Conservation (phyloP, 2,113 vertebrate species). For the Hemiprocne comata region DNA sequence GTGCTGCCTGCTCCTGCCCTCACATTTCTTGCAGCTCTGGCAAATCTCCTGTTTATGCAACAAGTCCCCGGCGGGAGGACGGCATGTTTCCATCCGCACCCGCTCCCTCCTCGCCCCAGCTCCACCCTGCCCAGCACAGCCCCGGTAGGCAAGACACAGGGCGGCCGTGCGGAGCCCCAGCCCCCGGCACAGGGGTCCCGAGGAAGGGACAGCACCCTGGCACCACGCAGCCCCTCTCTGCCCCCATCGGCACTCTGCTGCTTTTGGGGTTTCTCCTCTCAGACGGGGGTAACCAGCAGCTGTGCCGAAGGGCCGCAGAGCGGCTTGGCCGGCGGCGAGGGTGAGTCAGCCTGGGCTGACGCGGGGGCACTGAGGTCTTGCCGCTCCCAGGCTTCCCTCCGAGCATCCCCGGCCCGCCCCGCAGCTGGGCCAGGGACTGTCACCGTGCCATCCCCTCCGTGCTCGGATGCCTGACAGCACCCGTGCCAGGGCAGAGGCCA, state of each 20-base stretch:
- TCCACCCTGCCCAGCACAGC: slow-evolving; percentile 28
- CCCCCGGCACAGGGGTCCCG: accelerated
- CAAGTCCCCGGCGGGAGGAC: slow-evolving; percentile 1
- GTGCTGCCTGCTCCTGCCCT: background rate
- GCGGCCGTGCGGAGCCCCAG: accelerated
- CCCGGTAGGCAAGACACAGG: accelerated
- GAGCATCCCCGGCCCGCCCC: background rate
- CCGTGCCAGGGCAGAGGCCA: background rate
- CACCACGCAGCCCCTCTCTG: background rate
- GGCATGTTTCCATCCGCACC: slow-evolving; percentile 35
- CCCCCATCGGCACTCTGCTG: background rate
- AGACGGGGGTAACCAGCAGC: background rate
- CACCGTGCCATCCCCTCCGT: background rate
- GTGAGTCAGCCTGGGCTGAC: slow-evolving; percentile 57
- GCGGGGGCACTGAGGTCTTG: background rate
- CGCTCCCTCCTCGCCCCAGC: background rate
- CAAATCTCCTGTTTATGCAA: slow-evolving; percentile 67
- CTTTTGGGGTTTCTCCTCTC: background rate
- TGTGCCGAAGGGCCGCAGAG: background rate
- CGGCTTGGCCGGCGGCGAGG: background rate
- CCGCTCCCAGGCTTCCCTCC: background rate
- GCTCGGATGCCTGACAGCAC: background rate
- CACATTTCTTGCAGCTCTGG: background rate
- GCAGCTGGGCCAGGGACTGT: background rate
- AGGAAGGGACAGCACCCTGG: background rate